phyloP scores from a whole-genome alignment of 23 tunicate genomes.

The Styela clava region DNA sequence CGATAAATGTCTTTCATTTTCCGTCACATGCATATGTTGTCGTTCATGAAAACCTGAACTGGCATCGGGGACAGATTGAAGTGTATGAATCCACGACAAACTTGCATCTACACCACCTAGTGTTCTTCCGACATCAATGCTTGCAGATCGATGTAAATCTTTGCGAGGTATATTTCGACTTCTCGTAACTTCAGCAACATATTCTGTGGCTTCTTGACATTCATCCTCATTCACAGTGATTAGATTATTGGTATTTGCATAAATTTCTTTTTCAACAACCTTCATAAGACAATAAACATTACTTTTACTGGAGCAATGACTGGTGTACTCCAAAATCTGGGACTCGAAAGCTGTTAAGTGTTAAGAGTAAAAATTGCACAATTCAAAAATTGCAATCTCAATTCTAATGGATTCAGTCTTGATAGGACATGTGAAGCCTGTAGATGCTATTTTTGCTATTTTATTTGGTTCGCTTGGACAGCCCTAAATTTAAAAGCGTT shows the following conservation, averaged over 20 bases:
- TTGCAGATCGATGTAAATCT: conserved; percentile 5
- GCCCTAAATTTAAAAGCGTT: too few species aligned
- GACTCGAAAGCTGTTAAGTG: too few species aligned
- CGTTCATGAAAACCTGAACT: background rate
- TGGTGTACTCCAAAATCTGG: too few species aligned
- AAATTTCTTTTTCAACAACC: background rate
- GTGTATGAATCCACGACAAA: conserved; percentile 20
- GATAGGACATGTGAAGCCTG: too few species aligned
- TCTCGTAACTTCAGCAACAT: background rate
- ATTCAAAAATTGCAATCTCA: too few species aligned
- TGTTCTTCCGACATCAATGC: background rate
- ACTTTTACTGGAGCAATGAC: too few species aligned
- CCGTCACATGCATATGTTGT: background rate
- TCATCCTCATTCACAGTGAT: background rate
- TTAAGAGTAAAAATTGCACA: too few species aligned
- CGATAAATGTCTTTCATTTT: conserved; percentile 14
- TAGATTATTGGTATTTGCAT: background rate
- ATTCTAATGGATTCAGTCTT: too few species aligned
- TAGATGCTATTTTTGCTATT: too few species aligned
- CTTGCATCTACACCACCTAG: conserved; percentile 8
- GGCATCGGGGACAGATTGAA: conserved; percentile 4
- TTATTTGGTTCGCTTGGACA: too few species aligned
- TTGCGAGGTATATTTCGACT: background rate
- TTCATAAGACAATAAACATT: background rate
- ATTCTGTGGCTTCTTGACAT: conserved; percentile 11